These are phyloP conservation scores for Danio jaintianensis DNA, from an alignment of 2,797 vertebrate genomes.

Conservation along the genomic window DNA sequence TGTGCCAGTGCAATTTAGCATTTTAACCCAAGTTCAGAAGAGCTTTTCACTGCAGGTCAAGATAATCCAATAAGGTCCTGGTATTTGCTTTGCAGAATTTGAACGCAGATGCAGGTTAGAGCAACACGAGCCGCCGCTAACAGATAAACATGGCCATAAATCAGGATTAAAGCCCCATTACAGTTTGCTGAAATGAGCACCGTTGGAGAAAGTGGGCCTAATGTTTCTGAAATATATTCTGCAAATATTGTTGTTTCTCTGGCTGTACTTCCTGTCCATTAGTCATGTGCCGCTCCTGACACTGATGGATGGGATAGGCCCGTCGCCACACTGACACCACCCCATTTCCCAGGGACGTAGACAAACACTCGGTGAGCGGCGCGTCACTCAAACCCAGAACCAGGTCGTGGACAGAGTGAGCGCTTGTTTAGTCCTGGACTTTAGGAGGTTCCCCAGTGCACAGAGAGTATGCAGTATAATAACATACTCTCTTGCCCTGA, in stretches of 20 bases:
- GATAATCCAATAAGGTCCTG: conserved; percentile 47
- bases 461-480: conserved; percentile 32
- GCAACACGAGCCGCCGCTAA: conserved; percentile 53
- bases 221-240: conserved; percentile 75
- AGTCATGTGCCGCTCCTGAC: conserved; percentile 81
- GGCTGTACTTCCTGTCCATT: conserved; percentile 86
- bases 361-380: conserved; percentile 76
- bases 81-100: conserved; percentile 33
- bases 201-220: conserved; percentile 64
- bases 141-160: conserved; percentile 76
- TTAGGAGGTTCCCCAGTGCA: conserved; percentile 36
- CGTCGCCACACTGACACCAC: conserved; percentile 74
- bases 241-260: conserved; percentile 86
- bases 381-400: conserved; percentile 73
- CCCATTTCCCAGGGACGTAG: conserved; percentile 83
- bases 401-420: conserved; percentile 60
- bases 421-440: conserved; percentile 66
- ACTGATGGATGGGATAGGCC: conserved; percentile 84
- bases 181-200: conserved; percentile 67
- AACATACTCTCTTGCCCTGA: conserved; percentile 17
- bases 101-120: conserved; percentile 59
- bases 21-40: conserved; percentile 19
- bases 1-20: neutral
- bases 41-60: conserved; percentile 19
- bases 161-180: conserved; percentile 70